These are phyloP conservation scores for Tethea ocularis DNA, from an alignment of 2,888 invertebrate genomes.

Conservation along the genomic window DNA sequence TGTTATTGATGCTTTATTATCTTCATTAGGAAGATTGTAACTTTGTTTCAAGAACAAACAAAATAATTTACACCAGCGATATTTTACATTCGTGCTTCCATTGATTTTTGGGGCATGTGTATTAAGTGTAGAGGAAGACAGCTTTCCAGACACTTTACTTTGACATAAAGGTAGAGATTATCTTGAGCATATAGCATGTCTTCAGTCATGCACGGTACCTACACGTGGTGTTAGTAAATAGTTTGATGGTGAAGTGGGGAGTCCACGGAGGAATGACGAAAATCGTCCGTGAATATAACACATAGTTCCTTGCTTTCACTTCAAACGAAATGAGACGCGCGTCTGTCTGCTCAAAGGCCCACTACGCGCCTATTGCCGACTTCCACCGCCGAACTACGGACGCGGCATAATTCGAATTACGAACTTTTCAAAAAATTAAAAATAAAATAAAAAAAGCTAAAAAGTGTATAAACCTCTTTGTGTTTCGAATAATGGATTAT, in stretches of 20 bases:
- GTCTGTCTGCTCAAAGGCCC: conserved; percentile 55
- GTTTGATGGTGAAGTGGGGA: conserved; percentile 56
- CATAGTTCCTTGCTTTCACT: conserved; percentile 78
- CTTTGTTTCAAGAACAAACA: background rate
- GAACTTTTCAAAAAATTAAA: conserved; percentile 29
- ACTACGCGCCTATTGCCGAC: conserved; percentile 58
- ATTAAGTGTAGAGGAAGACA: conserved; percentile 9
- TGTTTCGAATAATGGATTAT: conserved; percentile 38
- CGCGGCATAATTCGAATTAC: conserved; percentile 55
- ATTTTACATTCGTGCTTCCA: no score
- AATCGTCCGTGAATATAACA: conserved; percentile 76
- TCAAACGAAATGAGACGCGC: conserved; percentile 73
- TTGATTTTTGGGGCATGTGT: background rate
- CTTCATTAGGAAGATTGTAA: background rate
- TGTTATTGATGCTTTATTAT: background rate
- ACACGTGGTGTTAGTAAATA: conserved; percentile 32
- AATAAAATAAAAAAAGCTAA: conserved; percentile 21
- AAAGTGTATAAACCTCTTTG: conserved; percentile 24
- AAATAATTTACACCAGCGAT: background rate
- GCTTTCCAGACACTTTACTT: conserved; percentile 27
- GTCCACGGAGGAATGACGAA: conserved; percentile 73
- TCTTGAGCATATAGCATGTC: conserved; percentile 28
- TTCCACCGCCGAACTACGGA: conserved; percentile 61
- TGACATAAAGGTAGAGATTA: conserved; percentile 40
- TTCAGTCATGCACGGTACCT: conserved; percentile 15